phyloP scores from a whole-genome alignment of 30 jellyfish, hydroid and myxozoan species.

The Catostylus mosaicus region DNA sequence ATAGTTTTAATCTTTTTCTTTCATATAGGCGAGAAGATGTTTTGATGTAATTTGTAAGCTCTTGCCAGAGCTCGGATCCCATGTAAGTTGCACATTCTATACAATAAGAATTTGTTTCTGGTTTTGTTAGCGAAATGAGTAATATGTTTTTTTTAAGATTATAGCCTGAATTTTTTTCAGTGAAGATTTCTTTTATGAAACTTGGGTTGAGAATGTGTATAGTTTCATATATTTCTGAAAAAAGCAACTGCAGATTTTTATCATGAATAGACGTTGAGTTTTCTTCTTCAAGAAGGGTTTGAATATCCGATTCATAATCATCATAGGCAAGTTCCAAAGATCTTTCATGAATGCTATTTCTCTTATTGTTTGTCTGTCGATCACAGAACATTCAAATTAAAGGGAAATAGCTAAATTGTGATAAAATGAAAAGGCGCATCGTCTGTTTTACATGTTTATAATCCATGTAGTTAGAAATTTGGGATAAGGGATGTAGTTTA shows the following conservation, averaged over 20 bases:
- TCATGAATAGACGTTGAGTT: slow-evolving; percentile 23
- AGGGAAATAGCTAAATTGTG: slow-evolving; percentile 5
- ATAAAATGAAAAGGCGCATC: not conserved
- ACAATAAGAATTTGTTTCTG: too few species aligned
- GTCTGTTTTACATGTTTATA: not conserved
- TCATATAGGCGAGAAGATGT: too few species aligned
- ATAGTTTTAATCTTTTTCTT: too few species aligned
- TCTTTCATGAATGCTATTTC: slow-evolving; percentile 18
- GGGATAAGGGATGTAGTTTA: not conserved
- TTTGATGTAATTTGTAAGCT: too few species aligned
- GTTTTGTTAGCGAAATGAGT: too few species aligned
- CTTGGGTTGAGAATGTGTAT: not conserved
- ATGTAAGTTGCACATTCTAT: too few species aligned
- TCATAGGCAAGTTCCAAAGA: slow-evolving; percentile 12
- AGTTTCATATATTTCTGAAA: slow-evolving; percentile 9
- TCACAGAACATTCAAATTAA: slow-evolving; percentile 21
- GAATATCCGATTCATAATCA: slow-evolving; percentile 14
- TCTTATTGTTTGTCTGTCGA: slow-evolving; percentile 2
- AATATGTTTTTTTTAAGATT: too few species aligned
- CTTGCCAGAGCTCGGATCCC: too few species aligned
- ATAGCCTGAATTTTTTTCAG: not conserved
- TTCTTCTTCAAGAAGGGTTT: slow-evolving; percentile 3
- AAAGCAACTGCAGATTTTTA: slow-evolving; percentile 27
- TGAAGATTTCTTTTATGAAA: slow-evolving; percentile 7
- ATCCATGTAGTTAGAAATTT: not conserved